Conservation (phyloP, 2,888 invertebrate species). For the Mystacides longicornis region DNA sequence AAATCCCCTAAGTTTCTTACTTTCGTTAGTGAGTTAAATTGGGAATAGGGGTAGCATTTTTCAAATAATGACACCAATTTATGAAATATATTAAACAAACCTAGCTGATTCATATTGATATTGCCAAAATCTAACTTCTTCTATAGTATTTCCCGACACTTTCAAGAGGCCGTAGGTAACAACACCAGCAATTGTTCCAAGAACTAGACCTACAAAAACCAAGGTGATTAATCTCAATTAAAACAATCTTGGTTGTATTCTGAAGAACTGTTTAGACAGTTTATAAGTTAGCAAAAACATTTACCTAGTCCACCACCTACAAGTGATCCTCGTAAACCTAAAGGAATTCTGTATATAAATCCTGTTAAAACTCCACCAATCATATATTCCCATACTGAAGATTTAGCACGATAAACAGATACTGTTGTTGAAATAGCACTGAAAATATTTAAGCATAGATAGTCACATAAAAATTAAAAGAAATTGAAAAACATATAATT, state of each 20-base stretch:
- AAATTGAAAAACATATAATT: too few species aligned
- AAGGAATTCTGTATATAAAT: constrained; percentile 55
- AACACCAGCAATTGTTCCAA: constrained; percentile 56
- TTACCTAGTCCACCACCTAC: constrained; percentile 62
- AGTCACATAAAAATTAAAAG: too few species aligned
- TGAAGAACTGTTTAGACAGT: neutral
- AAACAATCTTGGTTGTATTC: too few species aligned
- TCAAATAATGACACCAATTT: too few species aligned
- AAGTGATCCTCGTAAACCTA: constrained; percentile 60
- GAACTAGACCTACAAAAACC: constrained; percentile 40
- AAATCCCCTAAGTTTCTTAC: too few species aligned
- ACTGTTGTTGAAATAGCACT: constrained; percentile 58
- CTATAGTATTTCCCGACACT: constrained; percentile 54
- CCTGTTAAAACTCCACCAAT: constrained; percentile 60
- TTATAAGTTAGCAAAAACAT: too few species aligned
- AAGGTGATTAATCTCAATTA: too few species aligned
- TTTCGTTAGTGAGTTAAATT: too few species aligned
- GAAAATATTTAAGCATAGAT: too few species aligned
- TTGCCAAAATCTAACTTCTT: constrained; percentile 55
- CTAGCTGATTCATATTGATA: constrained; percentile 11
- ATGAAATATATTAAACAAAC: neutral
- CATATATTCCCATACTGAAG: constrained; percentile 59
- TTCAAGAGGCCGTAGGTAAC: constrained; percentile 49
- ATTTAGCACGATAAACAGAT: constrained; percentile 60
- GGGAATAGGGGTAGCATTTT: too few species aligned